Conservation (phyloP, 2,113 vertebrate genomes). For the Bubo bubo region DNA sequence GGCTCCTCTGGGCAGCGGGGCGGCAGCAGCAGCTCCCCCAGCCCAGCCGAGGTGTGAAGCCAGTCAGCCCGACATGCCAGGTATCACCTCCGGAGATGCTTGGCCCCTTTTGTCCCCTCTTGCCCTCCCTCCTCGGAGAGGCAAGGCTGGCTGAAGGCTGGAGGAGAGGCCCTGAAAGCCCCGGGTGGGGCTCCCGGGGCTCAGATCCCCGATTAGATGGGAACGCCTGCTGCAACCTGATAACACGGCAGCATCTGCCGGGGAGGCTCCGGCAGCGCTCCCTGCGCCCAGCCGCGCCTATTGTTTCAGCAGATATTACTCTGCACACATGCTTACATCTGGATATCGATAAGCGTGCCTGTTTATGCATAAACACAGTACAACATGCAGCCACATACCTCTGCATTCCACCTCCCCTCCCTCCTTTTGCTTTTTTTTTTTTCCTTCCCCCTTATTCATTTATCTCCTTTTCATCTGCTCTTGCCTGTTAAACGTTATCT, state of each 20-base stretch:
- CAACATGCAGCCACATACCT: constrained; percentile 37
- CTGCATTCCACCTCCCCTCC: constrained; percentile 2
- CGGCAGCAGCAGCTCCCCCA: background rate
- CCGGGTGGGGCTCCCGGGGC: constrained; percentile 1
- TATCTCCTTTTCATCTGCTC: constrained; percentile 31
- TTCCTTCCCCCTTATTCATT: background rate
- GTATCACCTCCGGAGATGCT: background rate
- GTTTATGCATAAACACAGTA: constrained; percentile 41
- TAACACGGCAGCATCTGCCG: constrained; percentile 24
- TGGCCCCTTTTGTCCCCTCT: background rate
- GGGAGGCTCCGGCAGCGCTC: constrained; percentile 18
- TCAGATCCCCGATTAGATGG: constrained; percentile 56
- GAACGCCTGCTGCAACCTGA: constrained; percentile 62
- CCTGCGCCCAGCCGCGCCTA: background rate
- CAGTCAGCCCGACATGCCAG: background rate
- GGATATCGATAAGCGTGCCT: constrained; percentile 46
- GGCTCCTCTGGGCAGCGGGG: background rate
- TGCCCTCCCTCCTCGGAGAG: background rate
- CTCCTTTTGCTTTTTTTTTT: background rate
- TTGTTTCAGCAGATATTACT: constrained; percentile 51
- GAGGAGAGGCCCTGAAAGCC: constrained; percentile 22
- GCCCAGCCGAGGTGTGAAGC: background rate
- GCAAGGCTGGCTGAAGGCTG: background rate
- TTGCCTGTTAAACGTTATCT: constrained; percentile 4
- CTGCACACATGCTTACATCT: background rate